Percentiles rank a stretch among this genome's conserved stretches.
Evolutionary conservation across 2,113 vertebrate species (phyloP).

Genomic region (Sphyrna mokarran): DNA sequence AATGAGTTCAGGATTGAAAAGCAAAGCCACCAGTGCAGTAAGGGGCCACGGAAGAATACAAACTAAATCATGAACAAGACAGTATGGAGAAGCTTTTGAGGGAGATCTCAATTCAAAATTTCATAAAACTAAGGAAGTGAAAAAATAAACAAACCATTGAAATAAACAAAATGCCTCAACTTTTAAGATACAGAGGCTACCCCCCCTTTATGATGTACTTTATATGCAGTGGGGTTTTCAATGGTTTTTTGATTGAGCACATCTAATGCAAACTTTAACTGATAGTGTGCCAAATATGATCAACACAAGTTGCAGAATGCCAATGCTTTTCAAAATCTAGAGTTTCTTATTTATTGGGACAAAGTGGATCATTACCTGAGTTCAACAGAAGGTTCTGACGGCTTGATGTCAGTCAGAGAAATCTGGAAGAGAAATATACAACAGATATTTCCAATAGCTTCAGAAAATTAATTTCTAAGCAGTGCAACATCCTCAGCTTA

Average conservation of each 20-base stretch:
- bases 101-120: neutral
- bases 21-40: neutral
- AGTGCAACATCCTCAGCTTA: neutral
- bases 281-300: neutral
- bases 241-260: neutral
- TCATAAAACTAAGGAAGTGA: neutral
- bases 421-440: slow-evolving; percentile 21
- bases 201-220: neutral
- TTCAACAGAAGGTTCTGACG: neutral
- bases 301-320: neutral
- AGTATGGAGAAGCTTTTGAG: neutral
- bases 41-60: neutral
- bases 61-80: no score
- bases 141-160: neutral
- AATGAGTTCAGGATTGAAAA: neutral
- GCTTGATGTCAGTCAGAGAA: slow-evolving; percentile 12
- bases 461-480: neutral
- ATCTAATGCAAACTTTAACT: neutral
- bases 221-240: neutral
- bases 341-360: neutral
- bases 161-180: neutral
- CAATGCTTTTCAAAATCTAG: neutral
- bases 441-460: neutral
- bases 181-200: neutral
- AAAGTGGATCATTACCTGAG: slow-evolving; percentile 9